These are phyloP conservation scores for Chromobotia macracanthus DNA, from an alignment of 2,797 vertebrate genomes.

Conservation along the genomic window DNA sequence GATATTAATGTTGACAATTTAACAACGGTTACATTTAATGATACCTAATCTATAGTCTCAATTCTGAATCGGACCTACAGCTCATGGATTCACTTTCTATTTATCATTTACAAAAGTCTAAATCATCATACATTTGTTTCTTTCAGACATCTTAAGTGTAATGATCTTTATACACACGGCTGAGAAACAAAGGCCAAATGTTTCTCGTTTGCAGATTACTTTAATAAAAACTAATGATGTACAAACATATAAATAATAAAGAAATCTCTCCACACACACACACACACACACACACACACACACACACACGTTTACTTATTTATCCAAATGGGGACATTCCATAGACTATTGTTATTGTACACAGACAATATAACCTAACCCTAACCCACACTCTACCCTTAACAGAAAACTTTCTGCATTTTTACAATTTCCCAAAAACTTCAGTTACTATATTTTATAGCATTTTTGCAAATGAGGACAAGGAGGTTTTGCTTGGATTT, in stretches of 20 bases:
- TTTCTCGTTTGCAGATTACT: constrained; percentile 67
- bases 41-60: neutral
- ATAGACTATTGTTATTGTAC: no score
- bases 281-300: no score
- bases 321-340: no score
- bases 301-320: no score
- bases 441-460: no score
- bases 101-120: constrained; percentile 10
- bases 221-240: constrained; percentile 78
- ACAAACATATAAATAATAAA: constrained; percentile 77
- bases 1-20: constrained; percentile 47
- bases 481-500: no score
- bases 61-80: neutral
- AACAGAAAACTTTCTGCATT: no score
- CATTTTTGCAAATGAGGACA: no score
- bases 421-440: no score
- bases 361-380: no score
- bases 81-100: neutral
- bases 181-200: constrained; percentile 52
- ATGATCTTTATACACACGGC: constrained; percentile 71
- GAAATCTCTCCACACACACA: constrained; percentile 39
- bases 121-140: constrained; percentile 42
- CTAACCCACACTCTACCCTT: no score
- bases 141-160: constrained; percentile 53
- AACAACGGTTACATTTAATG: constrained; percentile 37